Conservation (phyloP, 2,113 vertebrate species). For the Tragelaphus strepsiceros region DNA sequence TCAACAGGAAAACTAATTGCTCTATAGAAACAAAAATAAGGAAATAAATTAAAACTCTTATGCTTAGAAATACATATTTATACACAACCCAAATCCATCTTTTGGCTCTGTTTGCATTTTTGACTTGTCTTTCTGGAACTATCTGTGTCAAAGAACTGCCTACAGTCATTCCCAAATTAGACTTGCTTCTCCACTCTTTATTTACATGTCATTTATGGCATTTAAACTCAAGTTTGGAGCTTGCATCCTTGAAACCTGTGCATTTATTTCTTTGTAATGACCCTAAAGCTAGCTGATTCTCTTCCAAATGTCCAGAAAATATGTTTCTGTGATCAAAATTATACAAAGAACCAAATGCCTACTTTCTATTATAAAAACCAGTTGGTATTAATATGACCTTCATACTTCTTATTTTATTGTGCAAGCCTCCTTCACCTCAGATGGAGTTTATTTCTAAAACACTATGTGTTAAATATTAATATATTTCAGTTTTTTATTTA, state of each 20-base stretch:
- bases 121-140: background rate
- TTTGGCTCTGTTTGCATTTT: background rate
- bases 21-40: background rate
- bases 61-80: background rate
- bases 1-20: background rate
- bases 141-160: background rate
- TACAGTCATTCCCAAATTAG: background rate
- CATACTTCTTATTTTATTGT: background rate
- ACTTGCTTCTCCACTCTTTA: background rate
- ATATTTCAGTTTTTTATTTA: background rate
- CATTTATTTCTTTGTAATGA: background rate
- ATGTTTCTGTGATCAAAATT: constrained; percentile 12
- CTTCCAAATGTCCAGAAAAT: background rate
- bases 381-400: background rate
- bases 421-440: background rate
- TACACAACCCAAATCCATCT: background rate
- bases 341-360: background rate
- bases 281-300: background rate
- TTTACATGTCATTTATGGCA: background rate
- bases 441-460: background rate
- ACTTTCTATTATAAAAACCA: background rate
- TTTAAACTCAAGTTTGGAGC: background rate
- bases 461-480: background rate
- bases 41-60: background rate
- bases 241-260: background rate